Evolutionary conservation across 2,797 vertebrate species (phyloP).

Genomic region (Centropyge bicolor): DNA sequence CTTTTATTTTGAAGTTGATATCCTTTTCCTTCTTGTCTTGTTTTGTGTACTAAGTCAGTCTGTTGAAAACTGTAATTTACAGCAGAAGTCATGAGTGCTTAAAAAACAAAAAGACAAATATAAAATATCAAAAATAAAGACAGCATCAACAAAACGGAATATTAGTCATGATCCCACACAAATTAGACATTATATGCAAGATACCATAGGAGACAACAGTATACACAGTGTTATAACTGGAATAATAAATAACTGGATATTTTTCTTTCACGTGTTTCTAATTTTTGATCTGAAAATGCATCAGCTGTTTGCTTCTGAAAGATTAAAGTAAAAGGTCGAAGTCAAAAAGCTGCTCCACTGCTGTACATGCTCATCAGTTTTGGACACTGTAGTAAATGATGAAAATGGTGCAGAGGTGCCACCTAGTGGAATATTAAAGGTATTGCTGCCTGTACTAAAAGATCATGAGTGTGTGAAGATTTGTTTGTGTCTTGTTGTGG

Average conservation of each 20-base stretch:
- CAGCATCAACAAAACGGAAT: neutral
- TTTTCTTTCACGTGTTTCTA: neutral
- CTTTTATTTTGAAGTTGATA: constrained; percentile 24
- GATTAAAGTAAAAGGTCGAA: neutral
- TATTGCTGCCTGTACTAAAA: no score
- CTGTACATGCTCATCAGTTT: neutral
- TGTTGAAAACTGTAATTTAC: neutral
- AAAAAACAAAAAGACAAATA: neutral
- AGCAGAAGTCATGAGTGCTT: neutral
- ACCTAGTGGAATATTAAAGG: constrained; percentile 41
- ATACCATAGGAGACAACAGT: neutral
- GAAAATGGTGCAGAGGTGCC: constrained; percentile 14
- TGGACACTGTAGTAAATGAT: no score
- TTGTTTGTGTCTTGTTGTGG: neutral
- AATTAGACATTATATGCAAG: neutral
- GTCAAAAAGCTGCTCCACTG: neutral
- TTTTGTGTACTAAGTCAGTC: neutral
- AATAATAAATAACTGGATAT: neutral
- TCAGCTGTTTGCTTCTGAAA: neutral
- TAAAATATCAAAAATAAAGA: neutral
- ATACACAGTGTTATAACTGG: no score
- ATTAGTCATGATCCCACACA: neutral
- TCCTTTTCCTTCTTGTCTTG: neutral
- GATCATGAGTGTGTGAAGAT: neutral
- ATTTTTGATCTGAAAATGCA: neutral